These are phyloP conservation scores for Panorpa germanica DNA, from an alignment of 2,888 invertebrate genomes.

Conservation along the genomic window DNA sequence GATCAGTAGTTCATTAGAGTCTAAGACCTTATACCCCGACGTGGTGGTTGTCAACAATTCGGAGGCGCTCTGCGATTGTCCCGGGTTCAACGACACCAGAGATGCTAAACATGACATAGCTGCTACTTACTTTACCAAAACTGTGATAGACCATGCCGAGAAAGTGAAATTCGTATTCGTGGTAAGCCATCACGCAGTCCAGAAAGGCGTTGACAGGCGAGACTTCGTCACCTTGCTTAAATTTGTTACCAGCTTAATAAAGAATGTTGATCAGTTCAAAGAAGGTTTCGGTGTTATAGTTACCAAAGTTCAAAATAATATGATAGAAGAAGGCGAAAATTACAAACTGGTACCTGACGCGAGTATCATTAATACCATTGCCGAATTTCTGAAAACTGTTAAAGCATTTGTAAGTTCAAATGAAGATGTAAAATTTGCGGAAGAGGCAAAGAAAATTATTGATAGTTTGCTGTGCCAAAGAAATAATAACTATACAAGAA, in stretches of 20 bases:
- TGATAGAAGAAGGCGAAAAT: neutral
- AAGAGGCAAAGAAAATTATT: slow-evolving; percentile 3
- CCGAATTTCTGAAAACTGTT: slow-evolving; percentile 5
- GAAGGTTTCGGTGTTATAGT: slow-evolving; percentile 10
- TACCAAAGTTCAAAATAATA: slow-evolving; percentile 11
- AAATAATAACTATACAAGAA: slow-evolving; percentile 2
- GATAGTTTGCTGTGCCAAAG: slow-evolving; percentile 7
- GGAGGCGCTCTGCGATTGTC: slow-evolving; percentile 13
- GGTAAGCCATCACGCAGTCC: slow-evolving; percentile 9
- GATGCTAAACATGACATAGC: slow-evolving; percentile 11
- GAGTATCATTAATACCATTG: slow-evolving; percentile 3
- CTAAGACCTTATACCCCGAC: no score
- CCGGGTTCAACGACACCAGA: slow-evolving; percentile 13
- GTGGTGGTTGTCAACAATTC: no score
- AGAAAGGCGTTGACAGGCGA: slow-evolving; percentile 8
- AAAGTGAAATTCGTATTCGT: slow-evolving; percentile 11
- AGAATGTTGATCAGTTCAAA: slow-evolving; percentile 8
- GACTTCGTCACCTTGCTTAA: slow-evolving; percentile 10
- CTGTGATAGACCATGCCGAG: slow-evolving; percentile 9
- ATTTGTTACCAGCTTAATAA: slow-evolving; percentile 8
- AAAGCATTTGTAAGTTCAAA: no score
- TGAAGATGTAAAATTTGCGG: neutral
- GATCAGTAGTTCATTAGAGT: no score
- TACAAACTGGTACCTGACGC: slow-evolving; percentile 2
- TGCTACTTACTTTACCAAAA: slow-evolving; percentile 11